These are phyloP conservation scores for Hippopotamyrus pictus DNA, from an alignment of 2,797 vertebrate species.

Conservation along the genomic window DNA sequence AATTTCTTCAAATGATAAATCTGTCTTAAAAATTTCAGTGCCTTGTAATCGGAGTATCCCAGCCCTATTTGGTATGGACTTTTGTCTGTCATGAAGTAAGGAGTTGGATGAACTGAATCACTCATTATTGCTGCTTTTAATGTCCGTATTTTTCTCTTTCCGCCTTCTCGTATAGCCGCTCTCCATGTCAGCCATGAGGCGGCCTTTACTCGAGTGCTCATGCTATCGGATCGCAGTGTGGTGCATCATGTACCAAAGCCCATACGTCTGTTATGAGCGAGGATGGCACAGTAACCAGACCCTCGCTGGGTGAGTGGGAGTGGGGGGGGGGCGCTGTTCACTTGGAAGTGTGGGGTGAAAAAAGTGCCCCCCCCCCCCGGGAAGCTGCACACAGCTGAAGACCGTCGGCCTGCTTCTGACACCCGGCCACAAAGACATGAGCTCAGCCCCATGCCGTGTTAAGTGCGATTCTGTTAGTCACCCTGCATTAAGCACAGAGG, in stretches of 20 bases:
- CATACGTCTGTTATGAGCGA: not conserved
- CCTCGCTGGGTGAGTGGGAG: not conserved
- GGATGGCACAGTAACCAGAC: not conserved
- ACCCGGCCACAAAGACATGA: not conserved
- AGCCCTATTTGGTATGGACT: not conserved
- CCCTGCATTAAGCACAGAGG: not conserved
- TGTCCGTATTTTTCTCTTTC: not conserved
- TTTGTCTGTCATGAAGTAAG: not conserved
- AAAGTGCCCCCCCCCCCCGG: not conserved
- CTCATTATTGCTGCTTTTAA: not conserved
- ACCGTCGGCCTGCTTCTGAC: not conserved
- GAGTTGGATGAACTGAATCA: not conserved
- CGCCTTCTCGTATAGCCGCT: not conserved
- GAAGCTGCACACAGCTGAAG: not conserved
- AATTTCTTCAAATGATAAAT: not conserved
- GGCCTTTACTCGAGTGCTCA: not conserved
- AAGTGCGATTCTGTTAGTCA: conserved; percentile 1
- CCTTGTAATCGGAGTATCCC: not conserved
- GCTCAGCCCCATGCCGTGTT: not conserved
- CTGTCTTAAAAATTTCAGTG: not conserved
- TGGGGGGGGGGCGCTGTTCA: not conserved
- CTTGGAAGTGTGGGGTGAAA: not conserved
- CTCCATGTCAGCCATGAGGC: not conserved
- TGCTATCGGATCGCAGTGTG: not conserved
- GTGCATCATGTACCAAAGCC: not conserved